Base-by-base conservation (phyloP, 2,113 vertebrate genomes). In the Siphamia tubifer region DNA sequence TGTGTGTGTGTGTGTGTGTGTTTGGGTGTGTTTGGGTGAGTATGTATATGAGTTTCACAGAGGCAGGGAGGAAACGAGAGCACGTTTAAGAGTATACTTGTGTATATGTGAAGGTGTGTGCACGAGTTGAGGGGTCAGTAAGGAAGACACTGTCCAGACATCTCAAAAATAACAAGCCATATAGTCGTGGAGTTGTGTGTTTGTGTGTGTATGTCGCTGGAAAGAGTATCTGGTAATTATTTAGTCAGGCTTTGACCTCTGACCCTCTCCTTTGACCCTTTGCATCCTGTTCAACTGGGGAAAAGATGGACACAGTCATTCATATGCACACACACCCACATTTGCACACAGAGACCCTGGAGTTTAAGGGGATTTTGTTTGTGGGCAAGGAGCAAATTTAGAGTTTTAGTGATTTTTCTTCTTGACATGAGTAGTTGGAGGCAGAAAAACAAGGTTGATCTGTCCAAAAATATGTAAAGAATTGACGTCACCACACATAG, bases 221-320 rank as follows among this genome's bases (percentile, higher is more conserved):
- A 78, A 79, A 57, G 70, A 56, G 67, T 77, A 87, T 64, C 76
- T 67, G 83, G 87, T 44, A 35, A 89, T 93, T 93, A 85, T 93
- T 84, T 72, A 80, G 79, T 88, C 75, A 72, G 80, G 68, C 84
- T 76, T 83, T 84, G 89, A 68, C 83, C 74, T 83, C 79, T 86
- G 85, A 90, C 85, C 85, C 42, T 71, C 48, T 68, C 61, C 68
- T 81, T 74, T 91, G 84, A 89, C 89, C 90, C 87, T 66, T 57
- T 57, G 80, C 84, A 86, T 90, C 88, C 90, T 90, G 83, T 74
- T 78, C 78, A 79, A 49, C 69, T 54, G 52, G 54, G 77, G 78
- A 67, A 23, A 64, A 66, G 74, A 77, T 81, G 76, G 71, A 69
- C 67, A 70, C 67, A 62, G 66, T 73, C 77, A 89, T 80, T 69